Evolutionary conservation across 2,113 vertebrate genomes (phyloP).

Genomic region (Megaceryle maxima): DNA sequence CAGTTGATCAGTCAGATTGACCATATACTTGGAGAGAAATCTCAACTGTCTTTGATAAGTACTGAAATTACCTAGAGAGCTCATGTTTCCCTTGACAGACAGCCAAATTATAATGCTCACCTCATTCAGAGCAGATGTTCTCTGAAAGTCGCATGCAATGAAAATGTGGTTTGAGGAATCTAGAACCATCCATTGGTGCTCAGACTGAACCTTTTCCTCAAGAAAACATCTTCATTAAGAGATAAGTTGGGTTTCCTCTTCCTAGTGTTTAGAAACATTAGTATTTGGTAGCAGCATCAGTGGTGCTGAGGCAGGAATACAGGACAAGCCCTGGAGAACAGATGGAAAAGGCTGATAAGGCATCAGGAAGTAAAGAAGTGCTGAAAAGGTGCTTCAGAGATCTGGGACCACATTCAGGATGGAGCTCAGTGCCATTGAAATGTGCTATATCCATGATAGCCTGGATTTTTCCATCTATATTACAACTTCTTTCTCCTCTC

Average conservation of each 20-base stretch:
- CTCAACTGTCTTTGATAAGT: neutral
- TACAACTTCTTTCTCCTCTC: neutral
- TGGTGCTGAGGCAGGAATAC: neutral
- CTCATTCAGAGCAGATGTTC: neutral
- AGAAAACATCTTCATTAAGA: neutral
- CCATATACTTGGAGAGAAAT: neutral
- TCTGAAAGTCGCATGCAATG: neutral
- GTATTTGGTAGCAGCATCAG: neutral
- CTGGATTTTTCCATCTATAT: neutral
- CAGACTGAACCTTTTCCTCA: neutral
- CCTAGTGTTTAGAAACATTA: neutral
- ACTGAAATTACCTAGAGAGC: neutral
- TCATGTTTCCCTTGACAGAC: neutral
- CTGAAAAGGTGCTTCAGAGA: neutral
- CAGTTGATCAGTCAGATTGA: neutral
- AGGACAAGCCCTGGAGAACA: neutral
- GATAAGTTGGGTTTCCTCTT: neutral
- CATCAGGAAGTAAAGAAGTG: neutral
- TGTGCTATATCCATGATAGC: neutral
- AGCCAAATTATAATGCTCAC: neutral
- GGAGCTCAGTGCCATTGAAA: neutral
- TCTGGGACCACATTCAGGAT: neutral
- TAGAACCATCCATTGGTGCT: neutral
- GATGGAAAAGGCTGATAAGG: neutral
- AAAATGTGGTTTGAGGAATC: neutral